phyloP scores from a whole-genome alignment of 2,888 invertebrate genomes.

The Agonopterix subpropinquella region DNA sequence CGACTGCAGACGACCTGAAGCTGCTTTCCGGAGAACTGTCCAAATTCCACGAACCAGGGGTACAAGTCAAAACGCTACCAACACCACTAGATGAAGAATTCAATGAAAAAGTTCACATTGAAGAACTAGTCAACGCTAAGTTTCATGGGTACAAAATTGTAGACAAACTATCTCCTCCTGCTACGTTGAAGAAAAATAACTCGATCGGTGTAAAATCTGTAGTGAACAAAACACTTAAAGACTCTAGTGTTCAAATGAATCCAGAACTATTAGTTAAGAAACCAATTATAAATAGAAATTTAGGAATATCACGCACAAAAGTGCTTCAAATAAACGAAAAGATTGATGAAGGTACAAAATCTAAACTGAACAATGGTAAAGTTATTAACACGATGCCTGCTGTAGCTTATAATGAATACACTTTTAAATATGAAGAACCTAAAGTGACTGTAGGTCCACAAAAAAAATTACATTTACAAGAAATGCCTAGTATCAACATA shows the following conservation, averaged over 20 bases:
- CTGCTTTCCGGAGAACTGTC: slow-evolving; percentile 57
- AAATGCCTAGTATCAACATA: slow-evolving; percentile 70
- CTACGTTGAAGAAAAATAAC: slow-evolving; percentile 18
- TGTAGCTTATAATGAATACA: slow-evolving; percentile 53
- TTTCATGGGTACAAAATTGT: slow-evolving; percentile 59
- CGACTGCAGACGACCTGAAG: slow-evolving; percentile 65
- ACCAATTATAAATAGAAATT: slow-evolving; percentile 29
- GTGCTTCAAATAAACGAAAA: slow-evolving; percentile 46
- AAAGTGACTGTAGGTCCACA: slow-evolving; percentile 19
- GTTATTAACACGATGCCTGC: slow-evolving; percentile 27
- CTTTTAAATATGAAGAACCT: slow-evolving; percentile 41
- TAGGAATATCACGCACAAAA: slow-evolving; percentile 44
- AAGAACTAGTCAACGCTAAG: slow-evolving; percentile 68
- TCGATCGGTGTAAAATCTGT: slow-evolving; percentile 9
- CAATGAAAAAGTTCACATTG: slow-evolving; percentile 65
- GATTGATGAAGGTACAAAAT: slow-evolving; percentile 8
- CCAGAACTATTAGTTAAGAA: slow-evolving; percentile 23
- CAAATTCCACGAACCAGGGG: slow-evolving; percentile 47
- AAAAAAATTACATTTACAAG: slow-evolving; percentile 52
- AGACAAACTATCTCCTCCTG: slow-evolving; percentile 23
- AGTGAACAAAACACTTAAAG: slow-evolving; percentile 14
- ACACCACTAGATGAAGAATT: slow-evolving; percentile 64
- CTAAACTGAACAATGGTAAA: slow-evolving; percentile 32
- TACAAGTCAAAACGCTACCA: slow-evolving; percentile 46
- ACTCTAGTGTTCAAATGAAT: slow-evolving; percentile 31